Conservation (phyloP, 2,113 vertebrate species). For the Azemiops feae region DNA sequence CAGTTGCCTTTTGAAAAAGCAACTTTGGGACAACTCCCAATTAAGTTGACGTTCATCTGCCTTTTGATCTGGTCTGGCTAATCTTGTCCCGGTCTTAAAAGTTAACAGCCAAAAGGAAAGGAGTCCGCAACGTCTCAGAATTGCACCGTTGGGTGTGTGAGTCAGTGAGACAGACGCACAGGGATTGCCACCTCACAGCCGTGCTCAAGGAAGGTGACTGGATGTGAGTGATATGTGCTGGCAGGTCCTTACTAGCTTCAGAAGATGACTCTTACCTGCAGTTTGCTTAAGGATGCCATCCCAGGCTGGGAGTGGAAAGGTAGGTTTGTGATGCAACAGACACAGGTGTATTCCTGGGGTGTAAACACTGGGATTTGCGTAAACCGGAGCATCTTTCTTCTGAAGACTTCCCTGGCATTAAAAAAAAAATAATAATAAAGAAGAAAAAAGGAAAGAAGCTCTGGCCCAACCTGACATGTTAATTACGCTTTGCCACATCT, state of each 20-base stretch:
- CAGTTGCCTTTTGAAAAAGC: too few relatives aligned
- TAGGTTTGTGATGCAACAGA: background rate
- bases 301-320: background rate
- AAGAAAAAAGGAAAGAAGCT: background rate
- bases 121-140: background rate
- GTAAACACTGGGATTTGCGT: slow-evolving; percentile 49
- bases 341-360: slow-evolving; percentile 60
- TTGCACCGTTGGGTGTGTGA: slow-evolving; percentile 2
- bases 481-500: slow-evolving; percentile 62
- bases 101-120: background rate
- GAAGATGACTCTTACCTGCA: slow-evolving; percentile 38
- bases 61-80: background rate
- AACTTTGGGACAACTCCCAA: background rate
- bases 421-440: background rate
- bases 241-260: slow-evolving; percentile 15
- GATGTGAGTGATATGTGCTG: slow-evolving; percentile 26
- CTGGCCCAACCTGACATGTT: slow-evolving; percentile 15
- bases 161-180: slow-evolving; percentile 41
- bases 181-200: slow-evolving; percentile 40
- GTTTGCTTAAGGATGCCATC: slow-evolving; percentile 10
- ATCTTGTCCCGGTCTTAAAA: background rate
- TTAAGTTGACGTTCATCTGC: background rate
- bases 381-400: slow-evolving; percentile 43
- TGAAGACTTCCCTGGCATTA: slow-evolving; percentile 59
- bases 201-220: slow-evolving; percentile 35